Evolutionary conservation across 2,888 invertebrate species (phyloP).

Genomic region (Lymantria monacha): DNA sequence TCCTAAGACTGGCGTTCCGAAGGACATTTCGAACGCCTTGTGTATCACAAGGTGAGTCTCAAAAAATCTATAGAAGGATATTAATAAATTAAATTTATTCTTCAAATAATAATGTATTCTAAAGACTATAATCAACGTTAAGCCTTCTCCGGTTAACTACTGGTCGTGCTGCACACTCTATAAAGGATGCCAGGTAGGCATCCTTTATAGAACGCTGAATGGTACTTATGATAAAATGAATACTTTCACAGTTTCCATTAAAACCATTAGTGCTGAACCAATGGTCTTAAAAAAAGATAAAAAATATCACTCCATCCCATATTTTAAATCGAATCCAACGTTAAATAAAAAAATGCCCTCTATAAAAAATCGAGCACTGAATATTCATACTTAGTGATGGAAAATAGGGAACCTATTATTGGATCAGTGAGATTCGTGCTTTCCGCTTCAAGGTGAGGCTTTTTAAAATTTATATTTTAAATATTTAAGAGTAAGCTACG

Average conservation of each 20-base stretch:
- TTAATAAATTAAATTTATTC: too few relatives aligned
- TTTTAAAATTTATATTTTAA: conserved; percentile 28
- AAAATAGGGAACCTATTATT: conserved; percentile 41
- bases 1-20: too few relatives aligned
- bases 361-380: conserved; percentile 32
- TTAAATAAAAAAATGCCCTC: conserved; percentile 22
- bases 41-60: too few relatives aligned
- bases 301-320: conserved; percentile 26
- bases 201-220: too few relatives aligned
- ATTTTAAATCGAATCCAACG: conserved; percentile 34
- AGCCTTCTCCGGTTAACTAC: too few relatives aligned
- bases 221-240: too few relatives aligned
- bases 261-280: conserved; percentile 19
- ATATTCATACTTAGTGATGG: conserved; percentile 40
- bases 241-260: neutral
- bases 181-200: too few relatives aligned
- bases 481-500: conserved; percentile 25
- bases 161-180: too few relatives aligned
- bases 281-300: conserved; percentile 20
- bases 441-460: conserved; percentile 18
- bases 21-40: too few relatives aligned
- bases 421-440: conserved; percentile 38
- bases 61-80: too few relatives aligned
- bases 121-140: too few relatives aligned
- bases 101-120: too few relatives aligned